Conservation (phyloP, 2,113 vertebrate genomes). For the Thalassarche chlororhynchos region DNA sequence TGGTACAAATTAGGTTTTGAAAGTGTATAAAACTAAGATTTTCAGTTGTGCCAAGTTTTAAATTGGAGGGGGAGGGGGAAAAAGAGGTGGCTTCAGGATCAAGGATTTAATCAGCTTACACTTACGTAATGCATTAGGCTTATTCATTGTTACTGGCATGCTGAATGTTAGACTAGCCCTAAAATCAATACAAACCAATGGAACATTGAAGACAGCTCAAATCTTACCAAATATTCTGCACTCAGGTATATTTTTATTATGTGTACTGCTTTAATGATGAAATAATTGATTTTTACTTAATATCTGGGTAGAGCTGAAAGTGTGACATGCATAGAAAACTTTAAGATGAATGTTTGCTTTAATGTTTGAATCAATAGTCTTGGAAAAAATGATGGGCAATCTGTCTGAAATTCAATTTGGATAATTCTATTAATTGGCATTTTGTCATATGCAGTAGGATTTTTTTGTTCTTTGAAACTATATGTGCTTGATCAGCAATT, state of each 20-base stretch:
- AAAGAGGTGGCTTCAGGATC: conserved; percentile 52
- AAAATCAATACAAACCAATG: conserved; percentile 42
- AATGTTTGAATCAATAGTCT: not conserved
- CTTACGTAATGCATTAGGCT: conserved; percentile 65
- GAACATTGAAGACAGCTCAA: conserved; percentile 31
- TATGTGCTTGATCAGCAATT: not conserved
- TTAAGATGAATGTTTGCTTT: not conserved
- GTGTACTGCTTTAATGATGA: not conserved
- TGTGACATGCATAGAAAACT: not conserved
- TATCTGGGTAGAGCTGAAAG: not conserved
- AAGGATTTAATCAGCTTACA: conserved; percentile 63
- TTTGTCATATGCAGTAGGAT: not conserved
- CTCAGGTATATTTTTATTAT: conserved; percentile 47
- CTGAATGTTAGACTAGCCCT: conserved; percentile 34
- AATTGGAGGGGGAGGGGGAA: conserved; percentile 13
- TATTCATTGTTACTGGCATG: conserved; percentile 52
- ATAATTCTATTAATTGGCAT: not conserved
- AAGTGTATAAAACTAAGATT: not conserved
- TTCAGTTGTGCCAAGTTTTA: conserved; percentile 19
- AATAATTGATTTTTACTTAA: not conserved
- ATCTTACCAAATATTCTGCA: conserved; percentile 2
- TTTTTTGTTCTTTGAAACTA: not conserved
- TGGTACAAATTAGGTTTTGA: not conserved
- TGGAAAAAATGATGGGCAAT: not conserved
- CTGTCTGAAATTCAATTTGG: not conserved